phyloP scores from a whole-genome alignment of 2,113 vertebrate genomes.

The Sylvia atricapilla region DNA sequence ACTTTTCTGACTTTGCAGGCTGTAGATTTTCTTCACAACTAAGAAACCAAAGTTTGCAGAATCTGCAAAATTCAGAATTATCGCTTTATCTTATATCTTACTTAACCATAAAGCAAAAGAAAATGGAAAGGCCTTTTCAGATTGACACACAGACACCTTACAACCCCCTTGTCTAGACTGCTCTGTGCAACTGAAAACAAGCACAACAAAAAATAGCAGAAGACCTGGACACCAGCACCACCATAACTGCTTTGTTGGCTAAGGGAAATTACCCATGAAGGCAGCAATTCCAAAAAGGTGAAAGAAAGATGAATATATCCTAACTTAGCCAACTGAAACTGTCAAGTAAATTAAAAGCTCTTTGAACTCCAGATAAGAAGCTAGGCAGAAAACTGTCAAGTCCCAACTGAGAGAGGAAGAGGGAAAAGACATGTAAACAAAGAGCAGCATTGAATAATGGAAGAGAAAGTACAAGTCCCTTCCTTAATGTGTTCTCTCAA shows the following conservation, averaged over 20 bases:
- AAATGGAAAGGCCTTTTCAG: neutral
- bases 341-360: neutral
- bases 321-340: neutral
- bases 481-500: neutral
- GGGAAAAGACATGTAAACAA: neutral
- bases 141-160: neutral
- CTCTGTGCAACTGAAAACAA: neutral
- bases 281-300: neutral
- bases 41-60: neutral
- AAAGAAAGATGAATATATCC: neutral
- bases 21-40: neutral
- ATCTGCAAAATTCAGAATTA: neutral
- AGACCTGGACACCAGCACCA: neutral
- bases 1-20: neutral
- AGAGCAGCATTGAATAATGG: neutral
- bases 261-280: neutral
- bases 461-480: neutral
- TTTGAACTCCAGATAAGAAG: neutral
- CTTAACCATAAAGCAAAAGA: neutral
- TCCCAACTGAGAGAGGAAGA: neutral
- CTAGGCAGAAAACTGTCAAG: neutral
- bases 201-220: neutral
- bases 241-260: neutral
- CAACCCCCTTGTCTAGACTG: fast-evolving
- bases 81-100: neutral